Evolutionary conservation across 2,888 invertebrate species (phyloP).

Genomic region (Drosophila tanythrix): DNA sequence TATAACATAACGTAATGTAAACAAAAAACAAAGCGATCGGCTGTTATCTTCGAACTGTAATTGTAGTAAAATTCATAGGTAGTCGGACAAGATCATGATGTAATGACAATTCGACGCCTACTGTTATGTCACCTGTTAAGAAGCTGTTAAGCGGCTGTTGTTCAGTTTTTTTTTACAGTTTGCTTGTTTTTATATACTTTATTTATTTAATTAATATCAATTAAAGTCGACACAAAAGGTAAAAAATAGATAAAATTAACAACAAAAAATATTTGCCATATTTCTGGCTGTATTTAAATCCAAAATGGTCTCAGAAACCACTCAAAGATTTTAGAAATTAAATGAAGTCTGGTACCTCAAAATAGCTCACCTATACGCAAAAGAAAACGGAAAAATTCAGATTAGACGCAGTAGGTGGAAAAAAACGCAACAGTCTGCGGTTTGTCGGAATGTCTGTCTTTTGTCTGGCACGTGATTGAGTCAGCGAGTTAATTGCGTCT

Average conservation of each 20-base stretch:
- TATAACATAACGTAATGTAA: neutral
- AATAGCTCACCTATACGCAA: neutral
- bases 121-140: neutral
- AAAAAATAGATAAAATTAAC: neutral
- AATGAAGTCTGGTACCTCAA: neutral
- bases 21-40: neutral
- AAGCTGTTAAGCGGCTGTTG: neutral
- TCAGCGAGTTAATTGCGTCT: neutral
- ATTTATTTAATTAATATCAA: neutral
- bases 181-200: neutral
- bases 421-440: neutral
- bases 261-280: neutral
- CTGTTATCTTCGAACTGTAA: neutral
- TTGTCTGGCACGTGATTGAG: constrained; percentile 36
- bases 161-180: neutral
- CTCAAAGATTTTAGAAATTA: neutral
- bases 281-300: neutral
- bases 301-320: neutral
- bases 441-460: constrained; percentile 17
- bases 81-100: neutral
- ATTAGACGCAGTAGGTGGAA: neutral
- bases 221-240: neutral
- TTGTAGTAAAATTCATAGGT: neutral
- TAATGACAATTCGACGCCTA: neutral
- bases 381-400: neutral